These are phyloP conservation scores for Molothrus ater DNA, from an alignment of 2,797 vertebrate species.

Conservation along the genomic window DNA sequence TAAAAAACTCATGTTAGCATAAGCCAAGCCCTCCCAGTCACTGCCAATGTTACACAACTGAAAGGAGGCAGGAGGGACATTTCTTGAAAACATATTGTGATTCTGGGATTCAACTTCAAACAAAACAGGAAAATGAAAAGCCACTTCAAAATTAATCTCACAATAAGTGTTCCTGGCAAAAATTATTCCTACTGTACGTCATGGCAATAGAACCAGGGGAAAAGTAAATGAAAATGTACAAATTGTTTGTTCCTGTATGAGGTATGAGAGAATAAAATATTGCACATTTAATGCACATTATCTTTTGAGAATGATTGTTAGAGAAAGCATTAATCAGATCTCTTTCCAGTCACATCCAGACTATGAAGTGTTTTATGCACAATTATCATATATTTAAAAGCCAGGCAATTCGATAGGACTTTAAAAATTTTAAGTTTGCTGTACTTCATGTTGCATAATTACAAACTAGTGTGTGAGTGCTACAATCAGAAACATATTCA, in stretches of 20 bases:
- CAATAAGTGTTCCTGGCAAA: background rate
- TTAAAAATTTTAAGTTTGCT: background rate
- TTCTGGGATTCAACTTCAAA: background rate
- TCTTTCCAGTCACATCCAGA: background rate
- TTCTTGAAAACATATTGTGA: background rate
- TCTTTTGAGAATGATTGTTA: background rate
- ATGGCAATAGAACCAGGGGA: background rate
- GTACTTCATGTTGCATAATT: background rate
- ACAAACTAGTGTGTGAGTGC: background rate
- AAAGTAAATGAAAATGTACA: background rate
- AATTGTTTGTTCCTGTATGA: background rate
- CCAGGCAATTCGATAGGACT: background rate
- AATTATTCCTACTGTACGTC: background rate
- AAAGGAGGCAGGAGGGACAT: background rate
- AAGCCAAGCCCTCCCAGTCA: background rate
- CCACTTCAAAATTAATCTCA: conserved; percentile 1
- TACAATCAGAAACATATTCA: background rate
- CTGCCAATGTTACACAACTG: background rate
- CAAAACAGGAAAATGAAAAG: conserved; percentile 13
- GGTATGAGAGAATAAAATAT: background rate
- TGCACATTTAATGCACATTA: background rate
- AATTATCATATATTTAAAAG: background rate
- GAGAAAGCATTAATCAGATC: background rate
- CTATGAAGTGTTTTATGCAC: background rate
- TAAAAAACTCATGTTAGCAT: background rate